phyloP scores from a whole-genome alignment of 1,140 invertebrate genomes.

The Cotesia chilonis region DNA sequence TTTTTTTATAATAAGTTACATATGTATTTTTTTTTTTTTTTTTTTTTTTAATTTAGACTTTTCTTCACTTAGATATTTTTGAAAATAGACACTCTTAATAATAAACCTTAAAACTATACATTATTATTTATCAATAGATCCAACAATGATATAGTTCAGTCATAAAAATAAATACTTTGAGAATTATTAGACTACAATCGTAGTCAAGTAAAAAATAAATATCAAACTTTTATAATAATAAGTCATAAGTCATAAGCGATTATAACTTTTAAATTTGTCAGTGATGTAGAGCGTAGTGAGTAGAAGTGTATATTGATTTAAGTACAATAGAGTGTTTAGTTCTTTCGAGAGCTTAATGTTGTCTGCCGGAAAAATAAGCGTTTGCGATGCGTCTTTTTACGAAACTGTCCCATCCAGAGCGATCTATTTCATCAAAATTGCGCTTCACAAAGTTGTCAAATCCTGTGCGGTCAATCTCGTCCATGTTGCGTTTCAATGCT shows the following conservation, averaged over 20 bases:
- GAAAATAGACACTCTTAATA: too few relatives aligned
- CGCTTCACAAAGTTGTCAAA: conserved; percentile 63
- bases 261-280: conserved; percentile 1
- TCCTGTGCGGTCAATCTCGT: conserved; percentile 71
- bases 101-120: too few relatives aligned
- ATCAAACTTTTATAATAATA: neutral
- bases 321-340: neutral
- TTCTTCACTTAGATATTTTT: too few relatives aligned
- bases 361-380: conserved; percentile 21
- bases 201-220: conserved; percentile 1
- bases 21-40: too few relatives aligned
- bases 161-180: too few relatives aligned
- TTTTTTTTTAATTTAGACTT: too few relatives aligned
- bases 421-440: conserved; percentile 74
- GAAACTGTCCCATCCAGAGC: conserved; percentile 62
- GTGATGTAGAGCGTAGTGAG: neutral
- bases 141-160: too few relatives aligned
- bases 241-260: neutral
- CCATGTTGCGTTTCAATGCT: conserved; percentile 64
- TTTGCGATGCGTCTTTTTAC: conserved; percentile 42
- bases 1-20: too few relatives aligned
- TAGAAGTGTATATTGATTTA: too few relatives aligned
- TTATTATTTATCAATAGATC: too few relatives aligned
- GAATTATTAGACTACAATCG: too few relatives aligned
- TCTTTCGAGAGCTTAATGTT: conserved; percentile 5